Evolutionary conservation across 2,888 invertebrate genomes (phyloP).

Genomic region (Leptopilina drosophilae): DNA sequence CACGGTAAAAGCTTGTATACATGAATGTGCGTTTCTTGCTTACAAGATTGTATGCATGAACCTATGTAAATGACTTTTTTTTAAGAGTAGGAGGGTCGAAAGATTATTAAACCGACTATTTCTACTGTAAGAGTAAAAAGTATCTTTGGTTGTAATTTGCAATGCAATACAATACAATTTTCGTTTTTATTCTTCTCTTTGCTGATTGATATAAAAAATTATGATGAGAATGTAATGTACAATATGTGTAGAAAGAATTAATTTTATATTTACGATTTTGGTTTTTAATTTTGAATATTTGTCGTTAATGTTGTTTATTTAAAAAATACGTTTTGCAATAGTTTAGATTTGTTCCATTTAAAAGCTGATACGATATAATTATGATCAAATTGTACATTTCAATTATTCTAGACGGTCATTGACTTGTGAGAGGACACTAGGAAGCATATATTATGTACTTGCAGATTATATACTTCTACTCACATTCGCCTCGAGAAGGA

Average conservation of each 20-base stretch:
- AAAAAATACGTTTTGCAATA: background rate
- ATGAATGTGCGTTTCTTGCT: slow-evolving; percentile 33
- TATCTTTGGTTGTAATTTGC: background rate
- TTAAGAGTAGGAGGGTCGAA: slow-evolving; percentile 27
- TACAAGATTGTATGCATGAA: slow-evolving; percentile 28
- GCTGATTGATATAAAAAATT: too few species aligned
- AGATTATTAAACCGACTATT: background rate
- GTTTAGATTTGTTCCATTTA: background rate
- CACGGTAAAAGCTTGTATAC: slow-evolving; percentile 39
- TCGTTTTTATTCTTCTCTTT: too few species aligned
- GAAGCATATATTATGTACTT: slow-evolving; percentile 37
- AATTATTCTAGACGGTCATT: slow-evolving; percentile 22
- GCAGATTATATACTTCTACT: slow-evolving; percentile 29
- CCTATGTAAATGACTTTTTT: slow-evolving; percentile 33
- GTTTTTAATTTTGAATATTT: too few species aligned
- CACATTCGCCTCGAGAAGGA: slow-evolving; percentile 27
- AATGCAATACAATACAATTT: too few species aligned
- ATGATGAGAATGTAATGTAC: too few species aligned
- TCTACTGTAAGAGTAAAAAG: background rate
- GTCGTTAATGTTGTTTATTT: too few species aligned
- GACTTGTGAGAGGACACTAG: slow-evolving; percentile 36
- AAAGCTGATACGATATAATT: slow-evolving; percentile 19
- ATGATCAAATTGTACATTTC: slow-evolving; percentile 15
- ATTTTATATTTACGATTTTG: too few species aligned
- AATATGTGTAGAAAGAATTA: too few species aligned